Conservation (phyloP, 2,888 invertebrate genomes). For the Metalampra italica region DNA sequence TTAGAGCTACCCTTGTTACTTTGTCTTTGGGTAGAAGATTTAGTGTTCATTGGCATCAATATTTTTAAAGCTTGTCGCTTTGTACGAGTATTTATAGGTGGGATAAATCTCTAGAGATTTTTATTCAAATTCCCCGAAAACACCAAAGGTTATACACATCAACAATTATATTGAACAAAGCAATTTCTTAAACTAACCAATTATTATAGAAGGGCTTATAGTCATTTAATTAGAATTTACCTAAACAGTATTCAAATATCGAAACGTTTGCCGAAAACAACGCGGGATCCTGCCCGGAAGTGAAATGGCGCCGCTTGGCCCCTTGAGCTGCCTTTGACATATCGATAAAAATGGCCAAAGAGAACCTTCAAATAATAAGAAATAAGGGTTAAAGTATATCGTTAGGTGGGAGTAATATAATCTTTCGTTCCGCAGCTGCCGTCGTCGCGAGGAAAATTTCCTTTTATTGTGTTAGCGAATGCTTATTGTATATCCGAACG, state of each 20-base stretch:
- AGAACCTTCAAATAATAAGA: conserved; percentile 26
- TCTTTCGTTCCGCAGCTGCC: conserved; percentile 43
- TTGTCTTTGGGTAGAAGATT: conserved; percentile 24
- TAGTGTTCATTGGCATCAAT: background rate
- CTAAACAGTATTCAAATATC: conserved; percentile 7
- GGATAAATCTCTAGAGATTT: too few relatives aligned
- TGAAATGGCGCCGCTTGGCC: conserved; percentile 38
- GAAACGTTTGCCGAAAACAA: conserved; percentile 36
- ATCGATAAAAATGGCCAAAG: conserved; percentile 31
- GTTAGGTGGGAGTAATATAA: conserved; percentile 35
- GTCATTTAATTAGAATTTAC: background rate
- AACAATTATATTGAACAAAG: background rate
- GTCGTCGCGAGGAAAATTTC: conserved; percentile 56
- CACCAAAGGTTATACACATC: too few relatives aligned
- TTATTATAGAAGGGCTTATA: too few relatives aligned
- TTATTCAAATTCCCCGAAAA: too few relatives aligned
- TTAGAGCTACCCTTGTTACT: conserved; percentile 34
- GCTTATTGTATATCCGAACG: conserved; percentile 66
- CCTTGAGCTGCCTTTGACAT: conserved; percentile 36
- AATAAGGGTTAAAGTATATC: conserved; percentile 46
- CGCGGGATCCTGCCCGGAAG: conserved; percentile 37
- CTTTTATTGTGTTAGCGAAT: conserved; percentile 70
- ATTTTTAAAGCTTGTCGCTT: too few relatives aligned
- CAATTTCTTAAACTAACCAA: too few relatives aligned
- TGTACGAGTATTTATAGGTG: too few relatives aligned